Conservation (phyloP, 2,797 vertebrate genomes). For the Benthosema pterotum region DNA sequence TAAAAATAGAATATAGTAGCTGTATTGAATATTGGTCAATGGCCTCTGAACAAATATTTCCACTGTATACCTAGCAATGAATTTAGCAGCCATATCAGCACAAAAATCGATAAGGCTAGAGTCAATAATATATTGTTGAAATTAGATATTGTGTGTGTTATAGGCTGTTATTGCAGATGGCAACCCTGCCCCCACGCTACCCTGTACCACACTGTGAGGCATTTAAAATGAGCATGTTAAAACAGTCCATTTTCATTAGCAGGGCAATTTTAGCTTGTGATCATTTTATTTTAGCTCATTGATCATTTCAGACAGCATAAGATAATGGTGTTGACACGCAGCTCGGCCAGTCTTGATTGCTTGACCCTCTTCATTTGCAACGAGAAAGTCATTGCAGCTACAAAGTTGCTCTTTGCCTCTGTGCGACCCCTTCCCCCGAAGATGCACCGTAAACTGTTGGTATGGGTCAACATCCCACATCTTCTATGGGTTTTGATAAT, state of each 20-base stretch:
- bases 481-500: constrained; percentile 99
- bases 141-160: constrained; percentile 53
- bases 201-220: constrained; percentile 71
- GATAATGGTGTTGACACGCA: constrained; percentile 87
- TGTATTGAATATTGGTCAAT: constrained; percentile 10
- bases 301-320: constrained; percentile 90
- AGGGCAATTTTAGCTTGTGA: constrained; percentile 91
- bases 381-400: constrained; percentile 82
- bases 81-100: neutral
- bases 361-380: constrained; percentile 93
- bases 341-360: constrained; percentile 87
- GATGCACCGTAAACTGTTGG: constrained; percentile 82
- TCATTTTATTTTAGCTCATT: constrained; percentile 91
- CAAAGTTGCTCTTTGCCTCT: constrained; percentile 66
- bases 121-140: constrained; percentile 26
- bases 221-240: constrained; percentile 78
- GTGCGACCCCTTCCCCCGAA: constrained; percentile 70
- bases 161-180: constrained; percentile 64
- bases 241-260: constrained; percentile 92
- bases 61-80: neutral
- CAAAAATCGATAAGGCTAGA: no score
- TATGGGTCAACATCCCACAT: constrained; percentile 87
- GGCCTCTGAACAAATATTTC: neutral
- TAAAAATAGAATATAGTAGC: constrained; percentile 6
- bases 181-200: constrained; percentile 46